These are phyloP conservation scores for Galerucella nymphaeae DNA, from an alignment of 2,888 invertebrate species.

Conservation along the genomic window DNA sequence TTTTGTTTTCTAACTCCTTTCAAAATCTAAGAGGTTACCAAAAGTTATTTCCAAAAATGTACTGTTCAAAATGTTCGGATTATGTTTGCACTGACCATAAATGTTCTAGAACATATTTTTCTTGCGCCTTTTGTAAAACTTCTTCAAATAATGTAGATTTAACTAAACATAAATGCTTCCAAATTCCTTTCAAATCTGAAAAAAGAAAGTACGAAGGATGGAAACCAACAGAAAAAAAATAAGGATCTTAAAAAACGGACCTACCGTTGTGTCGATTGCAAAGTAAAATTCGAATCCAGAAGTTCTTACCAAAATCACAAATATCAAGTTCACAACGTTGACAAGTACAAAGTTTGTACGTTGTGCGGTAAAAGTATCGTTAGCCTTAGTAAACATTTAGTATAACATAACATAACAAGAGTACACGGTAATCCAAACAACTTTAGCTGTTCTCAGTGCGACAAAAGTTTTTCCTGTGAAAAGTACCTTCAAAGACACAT, in stretches of 20 bases:
- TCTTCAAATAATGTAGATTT: conserved; percentile 20
- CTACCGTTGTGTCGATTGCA: conserved; percentile 38
- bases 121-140: conserved; percentile 35
- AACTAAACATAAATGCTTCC: conserved; percentile 34
- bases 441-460: conserved; percentile 45
- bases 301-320: conserved; percentile 42
- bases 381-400: conserved; percentile 40
- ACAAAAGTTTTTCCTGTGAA: conserved; percentile 48
- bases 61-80: conserved; percentile 36
- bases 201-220: conserved; percentile 1
- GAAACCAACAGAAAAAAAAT: conserved; percentile 7
- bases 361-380: conserved; percentile 60
- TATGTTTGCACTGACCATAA: conserved; percentile 30
- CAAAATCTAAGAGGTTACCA: conserved; percentile 19
- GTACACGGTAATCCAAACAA: conserved; percentile 42
- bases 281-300: conserved; percentile 42
- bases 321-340: conserved; percentile 38
- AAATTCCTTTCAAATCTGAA: conserved; percentile 20
- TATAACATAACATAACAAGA: too few relatives aligned
- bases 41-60: conserved; percentile 22
- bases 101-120: conserved; percentile 31
- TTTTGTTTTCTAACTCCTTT: conserved; percentile 16
- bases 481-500: conserved; percentile 47
- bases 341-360: conserved; percentile 56
- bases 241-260: not conserved